Conservation (phyloP, 2,113 vertebrate genomes). For the Odocoileus hemionus region DNA sequence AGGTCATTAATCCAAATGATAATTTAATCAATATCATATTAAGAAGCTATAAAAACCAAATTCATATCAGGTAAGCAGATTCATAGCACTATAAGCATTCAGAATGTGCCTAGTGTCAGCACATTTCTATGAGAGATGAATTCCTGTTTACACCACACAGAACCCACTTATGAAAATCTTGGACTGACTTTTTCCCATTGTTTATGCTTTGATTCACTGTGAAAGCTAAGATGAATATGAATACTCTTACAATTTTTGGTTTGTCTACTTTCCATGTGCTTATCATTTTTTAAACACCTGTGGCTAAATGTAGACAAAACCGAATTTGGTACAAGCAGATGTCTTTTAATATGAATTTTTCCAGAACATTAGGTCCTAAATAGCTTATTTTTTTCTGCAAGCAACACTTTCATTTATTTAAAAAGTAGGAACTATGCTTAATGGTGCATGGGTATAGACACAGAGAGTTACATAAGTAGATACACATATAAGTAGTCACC, state of each 20-base stretch:
- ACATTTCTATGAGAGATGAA: slow-evolving; percentile 69
- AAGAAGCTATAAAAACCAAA: slow-evolving; percentile 80
- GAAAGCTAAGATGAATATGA: slow-evolving; percentile 44
- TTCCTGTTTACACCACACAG: slow-evolving; percentile 37
- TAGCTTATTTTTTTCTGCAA: slow-evolving; percentile 51
- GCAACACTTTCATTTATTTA: slow-evolving; percentile 51
- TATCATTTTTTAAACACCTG: slow-evolving; percentile 66
- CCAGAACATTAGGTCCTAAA: slow-evolving; percentile 56
- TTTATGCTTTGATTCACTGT: slow-evolving; percentile 51
- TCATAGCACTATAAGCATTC: slow-evolving; percentile 55
- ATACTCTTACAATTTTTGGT: slow-evolving; percentile 30
- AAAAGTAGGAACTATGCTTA: slow-evolving; percentile 27
- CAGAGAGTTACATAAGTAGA: neutral
- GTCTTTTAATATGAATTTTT: slow-evolving; percentile 59
- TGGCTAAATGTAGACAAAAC: slow-evolving; percentile 50
- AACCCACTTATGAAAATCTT: slow-evolving; percentile 46
- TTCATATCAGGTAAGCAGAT: slow-evolving; percentile 79
- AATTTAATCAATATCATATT: slow-evolving; percentile 80
- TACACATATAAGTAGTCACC: neutral
- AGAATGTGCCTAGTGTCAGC: slow-evolving; percentile 65
- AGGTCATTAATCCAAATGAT: slow-evolving; percentile 80
- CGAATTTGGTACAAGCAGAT: slow-evolving; percentile 56
- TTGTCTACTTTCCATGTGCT: slow-evolving; percentile 42
- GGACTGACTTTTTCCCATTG: slow-evolving; percentile 45
- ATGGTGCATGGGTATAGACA: neutral